These are phyloP conservation scores for Pitangus sulphuratus DNA, from an alignment of 2,797 vertebrate genomes.

Conservation along the genomic window DNA sequence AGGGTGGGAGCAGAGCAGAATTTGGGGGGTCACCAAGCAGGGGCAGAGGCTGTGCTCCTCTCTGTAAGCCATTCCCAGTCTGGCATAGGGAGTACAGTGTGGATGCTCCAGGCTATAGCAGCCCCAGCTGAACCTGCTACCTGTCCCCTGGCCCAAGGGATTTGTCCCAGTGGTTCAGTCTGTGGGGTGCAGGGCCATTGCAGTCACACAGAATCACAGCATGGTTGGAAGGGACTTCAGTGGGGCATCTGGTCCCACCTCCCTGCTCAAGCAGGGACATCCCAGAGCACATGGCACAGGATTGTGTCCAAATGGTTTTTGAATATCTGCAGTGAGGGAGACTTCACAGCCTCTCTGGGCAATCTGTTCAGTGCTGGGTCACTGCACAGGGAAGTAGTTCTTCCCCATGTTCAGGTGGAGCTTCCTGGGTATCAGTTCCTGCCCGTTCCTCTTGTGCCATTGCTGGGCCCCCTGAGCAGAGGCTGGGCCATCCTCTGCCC, in stretches of 20 bases:
- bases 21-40: neutral
- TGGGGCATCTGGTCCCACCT: neutral
- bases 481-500: neutral
- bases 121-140: neutral
- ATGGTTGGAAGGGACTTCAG: fast-evolving
- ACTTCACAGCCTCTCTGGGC: neutral
- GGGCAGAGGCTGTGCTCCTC: neutral
- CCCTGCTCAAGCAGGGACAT: neutral
- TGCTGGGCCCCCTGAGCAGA: neutral
- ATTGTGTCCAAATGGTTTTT: neutral
- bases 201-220: neutral
- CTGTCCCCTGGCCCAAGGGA: neutral
- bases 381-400: neutral
- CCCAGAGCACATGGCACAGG: neutral
- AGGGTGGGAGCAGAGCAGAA: neutral
- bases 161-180: fast-evolving
- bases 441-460: fast-evolving
- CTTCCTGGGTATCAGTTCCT: neutral
- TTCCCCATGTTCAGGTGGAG: neutral
- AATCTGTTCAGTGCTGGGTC: neutral
- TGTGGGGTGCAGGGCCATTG: fast-evolving
- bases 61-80: neutral
- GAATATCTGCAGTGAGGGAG: neutral
- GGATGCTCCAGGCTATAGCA: neutral
- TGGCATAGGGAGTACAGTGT: fast-evolving